Evolutionary conservation across 2,113 vertebrate species (phyloP).

Genomic region (Oryzias melastigma): DNA sequence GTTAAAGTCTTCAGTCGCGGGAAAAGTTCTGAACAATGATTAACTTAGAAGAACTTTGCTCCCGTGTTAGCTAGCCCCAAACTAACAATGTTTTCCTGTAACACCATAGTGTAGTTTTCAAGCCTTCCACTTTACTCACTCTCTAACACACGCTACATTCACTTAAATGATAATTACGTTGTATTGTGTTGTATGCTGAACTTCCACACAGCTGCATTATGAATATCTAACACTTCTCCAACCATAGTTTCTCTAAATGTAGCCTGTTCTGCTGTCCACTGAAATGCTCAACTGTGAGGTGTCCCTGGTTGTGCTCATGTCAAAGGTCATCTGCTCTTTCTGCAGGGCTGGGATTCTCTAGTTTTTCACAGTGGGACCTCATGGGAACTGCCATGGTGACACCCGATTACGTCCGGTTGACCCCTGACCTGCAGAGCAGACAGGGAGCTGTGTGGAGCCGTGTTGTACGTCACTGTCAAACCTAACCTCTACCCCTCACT

Average conservation of each 20-base stretch:
- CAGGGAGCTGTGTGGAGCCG: conserved; percentile 94
- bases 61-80: neutral
- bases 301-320: neutral
- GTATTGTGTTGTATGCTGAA: too few relatives aligned
- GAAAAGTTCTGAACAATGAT: conserved; percentile 6
- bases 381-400: conserved; percentile 90
- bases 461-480: conserved; percentile 79
- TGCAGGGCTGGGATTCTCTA: conserved; percentile 86
- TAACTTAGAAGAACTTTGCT: conserved; percentile 26
- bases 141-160: too few relatives aligned
- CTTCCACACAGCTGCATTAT: too few relatives aligned
- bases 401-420: conserved; percentile 87
- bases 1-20: neutral
- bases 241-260: too few relatives aligned
- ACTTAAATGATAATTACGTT: too few relatives aligned
- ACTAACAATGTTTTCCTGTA: neutral
- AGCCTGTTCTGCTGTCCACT: too few relatives aligned
- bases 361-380: conserved; percentile 90
- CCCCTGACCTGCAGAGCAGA: conserved; percentile 91
- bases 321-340: neutral
- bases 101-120: too few relatives aligned
- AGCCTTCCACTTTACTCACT: too few relatives aligned
- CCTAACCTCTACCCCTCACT: neutral
- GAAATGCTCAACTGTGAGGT: neutral
- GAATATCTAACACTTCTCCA: too few relatives aligned